These are phyloP conservation scores for Gadus chalcogrammus DNA, from an alignment of 2,113 vertebrate genomes.

Conservation along the genomic window DNA sequence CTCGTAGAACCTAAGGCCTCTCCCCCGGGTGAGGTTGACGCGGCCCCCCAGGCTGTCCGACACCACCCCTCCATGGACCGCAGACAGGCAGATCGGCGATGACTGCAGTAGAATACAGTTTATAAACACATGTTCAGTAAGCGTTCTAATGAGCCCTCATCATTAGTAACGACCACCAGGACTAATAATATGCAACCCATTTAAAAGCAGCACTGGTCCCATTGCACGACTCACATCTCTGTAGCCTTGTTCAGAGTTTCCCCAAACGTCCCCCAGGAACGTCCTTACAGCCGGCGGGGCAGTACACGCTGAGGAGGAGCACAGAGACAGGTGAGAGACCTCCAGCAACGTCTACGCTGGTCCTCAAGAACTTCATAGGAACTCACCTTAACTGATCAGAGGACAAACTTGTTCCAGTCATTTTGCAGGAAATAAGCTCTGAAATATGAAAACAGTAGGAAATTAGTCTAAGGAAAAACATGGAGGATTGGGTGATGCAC, in stretches of 20 bases:
- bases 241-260: slow-evolving; percentile 78
- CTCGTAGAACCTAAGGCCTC: slow-evolving; percentile 81
- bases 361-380: background rate
- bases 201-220: background rate
- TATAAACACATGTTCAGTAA: background rate
- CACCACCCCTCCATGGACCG: slow-evolving; percentile 77
- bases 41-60: slow-evolving; percentile 75
- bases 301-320: slow-evolving; percentile 73
- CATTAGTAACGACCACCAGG: background rate
- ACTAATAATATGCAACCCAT: background rate
- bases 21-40: slow-evolving; percentile 69
- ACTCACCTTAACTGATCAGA: slow-evolving; percentile 74
- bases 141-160: background rate
- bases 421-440: slow-evolving; percentile 83
- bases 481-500: too few species aligned
- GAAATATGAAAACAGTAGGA: slow-evolving; percentile 13
- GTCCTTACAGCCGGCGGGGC: slow-evolving; percentile 81
- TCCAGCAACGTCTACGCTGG: background rate
- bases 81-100: slow-evolving; percentile 83
- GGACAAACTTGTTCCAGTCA: slow-evolving; percentile 79
- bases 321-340: slow-evolving; percentile 5
- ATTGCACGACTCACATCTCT: slow-evolving; percentile 77
- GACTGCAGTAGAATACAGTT: slow-evolving; percentile 64
- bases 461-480: too few species aligned
- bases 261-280: slow-evolving; percentile 82